A percentile compares a stretch with the other conserved stretches of the same genome.
Evolutionary conservation across 2,888 invertebrate species (phyloP).

Genomic region (Microdon myrmicae): DNA sequence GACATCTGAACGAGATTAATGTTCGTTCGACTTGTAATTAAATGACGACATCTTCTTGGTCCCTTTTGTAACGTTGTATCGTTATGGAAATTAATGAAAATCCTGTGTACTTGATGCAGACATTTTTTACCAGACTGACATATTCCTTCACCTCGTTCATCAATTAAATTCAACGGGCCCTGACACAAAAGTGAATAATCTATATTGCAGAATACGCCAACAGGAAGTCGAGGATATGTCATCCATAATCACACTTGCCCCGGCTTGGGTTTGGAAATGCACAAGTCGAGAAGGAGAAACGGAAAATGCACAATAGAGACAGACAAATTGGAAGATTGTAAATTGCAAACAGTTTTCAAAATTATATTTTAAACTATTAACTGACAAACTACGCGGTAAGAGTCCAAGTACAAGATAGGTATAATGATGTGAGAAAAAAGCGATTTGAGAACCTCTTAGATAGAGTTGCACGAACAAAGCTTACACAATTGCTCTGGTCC

Average conservation of each 20-base stretch:
- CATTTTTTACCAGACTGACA: conserved; percentile 1
- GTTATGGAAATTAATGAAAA: conserved; percentile 31
- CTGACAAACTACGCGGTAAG: too few species aligned
- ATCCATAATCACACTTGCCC: conserved; percentile 39
- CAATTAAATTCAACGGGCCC: conserved; percentile 23
- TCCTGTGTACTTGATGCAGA: background rate
- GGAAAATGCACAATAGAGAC: too few species aligned
- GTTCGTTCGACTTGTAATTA: conserved; percentile 31
- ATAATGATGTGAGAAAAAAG: too few species aligned
- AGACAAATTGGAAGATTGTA: too few species aligned
- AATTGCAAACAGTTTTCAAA: too few species aligned
- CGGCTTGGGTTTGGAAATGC: conserved; percentile 19
- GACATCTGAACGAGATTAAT: conserved; percentile 25
- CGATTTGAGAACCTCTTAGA: too few species aligned
- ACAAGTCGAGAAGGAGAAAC: too few species aligned
- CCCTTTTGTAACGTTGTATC: conserved; percentile 20
- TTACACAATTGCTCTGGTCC: conserved; percentile 3
- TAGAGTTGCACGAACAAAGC: conserved; percentile 2
- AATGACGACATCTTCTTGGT: conserved; percentile 32
- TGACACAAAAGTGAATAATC: background rate
- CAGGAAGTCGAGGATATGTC: conserved; percentile 5
- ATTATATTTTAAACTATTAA: too few species aligned
- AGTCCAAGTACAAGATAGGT: background rate
- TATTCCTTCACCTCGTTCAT: conserved; percentile 18
- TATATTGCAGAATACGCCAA: background rate